phyloP scores from a whole-genome alignment of 2,888 invertebrate species.

The Pachydiplax longipennis region DNA sequence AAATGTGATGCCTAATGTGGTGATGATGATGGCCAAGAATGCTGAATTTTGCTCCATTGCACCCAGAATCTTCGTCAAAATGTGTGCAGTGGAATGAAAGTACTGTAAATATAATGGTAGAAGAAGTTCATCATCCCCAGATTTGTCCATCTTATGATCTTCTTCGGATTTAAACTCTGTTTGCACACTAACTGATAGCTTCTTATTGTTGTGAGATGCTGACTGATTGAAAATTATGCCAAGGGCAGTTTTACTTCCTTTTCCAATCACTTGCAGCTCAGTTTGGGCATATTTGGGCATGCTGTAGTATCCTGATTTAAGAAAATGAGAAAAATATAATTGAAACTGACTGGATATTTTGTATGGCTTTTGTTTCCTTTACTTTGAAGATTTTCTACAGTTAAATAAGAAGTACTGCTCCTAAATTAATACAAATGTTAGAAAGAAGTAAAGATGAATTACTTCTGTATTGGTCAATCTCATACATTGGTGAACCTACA shows the following conservation, averaged over 20 bases:
- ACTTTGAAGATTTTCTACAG: too few relatives aligned
- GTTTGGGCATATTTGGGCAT: conserved; percentile 67
- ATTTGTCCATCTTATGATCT: not conserved
- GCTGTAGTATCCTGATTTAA: conserved; percentile 70
- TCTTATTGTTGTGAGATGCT: not conserved
- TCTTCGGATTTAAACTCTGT: not conserved
- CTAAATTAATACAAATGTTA: too few relatives aligned
- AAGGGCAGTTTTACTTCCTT: not conserved
- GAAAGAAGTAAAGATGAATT: too few relatives aligned
- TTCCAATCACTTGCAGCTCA: conserved; percentile 57
- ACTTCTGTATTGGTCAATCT: too few relatives aligned
- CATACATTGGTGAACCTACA: too few relatives aligned
- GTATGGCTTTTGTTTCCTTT: not conserved
- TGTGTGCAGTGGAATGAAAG: not conserved
- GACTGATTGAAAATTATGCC: not conserved
- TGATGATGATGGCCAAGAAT: not conserved
- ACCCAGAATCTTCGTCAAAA: not conserved
- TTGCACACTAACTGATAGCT: conserved; percentile 27
- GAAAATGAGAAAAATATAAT: not conserved
- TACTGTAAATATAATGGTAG: not conserved
- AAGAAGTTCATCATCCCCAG: not conserved
- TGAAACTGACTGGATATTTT: not conserved
- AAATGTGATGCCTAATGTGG: not conserved
- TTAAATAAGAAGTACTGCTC: too few relatives aligned
- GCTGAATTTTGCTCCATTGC: not conserved